Conservation (phyloP, 1,140 invertebrate genomes). For the Geopemphigus sp. region DNA sequence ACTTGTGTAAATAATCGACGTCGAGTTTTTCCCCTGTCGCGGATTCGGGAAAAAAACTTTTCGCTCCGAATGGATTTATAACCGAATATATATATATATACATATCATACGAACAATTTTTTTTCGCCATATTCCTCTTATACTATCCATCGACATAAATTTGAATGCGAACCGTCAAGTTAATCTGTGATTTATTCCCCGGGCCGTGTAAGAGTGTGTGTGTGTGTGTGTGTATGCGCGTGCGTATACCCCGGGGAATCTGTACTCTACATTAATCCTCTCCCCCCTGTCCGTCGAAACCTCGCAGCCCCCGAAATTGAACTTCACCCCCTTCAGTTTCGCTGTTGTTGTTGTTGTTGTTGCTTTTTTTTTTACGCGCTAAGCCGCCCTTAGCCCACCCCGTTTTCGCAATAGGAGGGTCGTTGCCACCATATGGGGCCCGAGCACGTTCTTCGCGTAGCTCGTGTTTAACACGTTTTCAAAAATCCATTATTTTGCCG, state of each 20-base stretch:
- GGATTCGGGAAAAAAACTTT: not conserved
- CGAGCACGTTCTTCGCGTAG: slow-evolving; percentile 16
- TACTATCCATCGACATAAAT: slow-evolving; percentile 43
- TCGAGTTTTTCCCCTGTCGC: not conserved
- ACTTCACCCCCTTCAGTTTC: slow-evolving; percentile 44
- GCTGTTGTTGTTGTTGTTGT: slow-evolving; percentile 36
- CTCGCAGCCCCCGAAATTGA: slow-evolving; percentile 39
- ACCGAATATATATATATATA: slow-evolving; percentile 2
- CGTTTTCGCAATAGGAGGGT: slow-evolving; percentile 18
- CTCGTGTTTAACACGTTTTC: slow-evolving; percentile 46
- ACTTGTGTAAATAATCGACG: not conserved
- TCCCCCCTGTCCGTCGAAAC: not conserved
- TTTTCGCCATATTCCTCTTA: not conserved
- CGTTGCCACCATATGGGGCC: slow-evolving; percentile 39
- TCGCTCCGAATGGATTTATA: slow-evolving; percentile 10
- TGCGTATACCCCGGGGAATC: slow-evolving; percentile 25
- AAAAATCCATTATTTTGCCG: slow-evolving; percentile 54
- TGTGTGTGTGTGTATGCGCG: not conserved
- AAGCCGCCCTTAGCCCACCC: slow-evolving; percentile 12
- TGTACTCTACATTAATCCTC: slow-evolving; percentile 45
- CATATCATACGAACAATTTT: not conserved
- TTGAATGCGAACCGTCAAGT: slow-evolving; percentile 49
- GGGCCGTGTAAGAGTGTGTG: not conserved
- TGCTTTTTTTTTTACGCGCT: slow-evolving; percentile 33
- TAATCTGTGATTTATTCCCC: slow-evolving; percentile 49